Percentiles rank a stretch among this genome's conserved stretches.
Evolutionary conservation across 2,113 vertebrate species (phyloP).

Genomic region (Delphinapterus leucas): DNA sequence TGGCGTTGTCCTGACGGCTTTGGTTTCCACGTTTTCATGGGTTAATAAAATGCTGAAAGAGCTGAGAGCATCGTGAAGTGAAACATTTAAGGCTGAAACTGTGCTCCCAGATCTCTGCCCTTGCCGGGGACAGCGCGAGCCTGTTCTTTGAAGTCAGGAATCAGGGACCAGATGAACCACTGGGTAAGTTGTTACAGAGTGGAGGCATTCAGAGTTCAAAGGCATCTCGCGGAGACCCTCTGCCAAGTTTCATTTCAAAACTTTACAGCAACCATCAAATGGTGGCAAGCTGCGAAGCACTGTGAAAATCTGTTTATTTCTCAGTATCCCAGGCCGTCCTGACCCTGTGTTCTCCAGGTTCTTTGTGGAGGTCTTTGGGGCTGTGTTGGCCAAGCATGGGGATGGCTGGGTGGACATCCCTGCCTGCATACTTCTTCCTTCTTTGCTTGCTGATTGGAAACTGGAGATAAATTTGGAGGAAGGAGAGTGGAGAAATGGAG

Average conservation of each 20-base stretch:
- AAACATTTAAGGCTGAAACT: neutral
- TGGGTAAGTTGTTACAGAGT: neutral
- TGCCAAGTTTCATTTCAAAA: constrained; percentile 62
- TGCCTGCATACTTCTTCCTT: constrained; percentile 14
- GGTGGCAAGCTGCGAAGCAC: constrained; percentile 47
- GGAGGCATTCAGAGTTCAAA: constrained; percentile 34
- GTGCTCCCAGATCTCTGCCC: neutral
- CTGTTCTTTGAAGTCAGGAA: constrained; percentile 1
- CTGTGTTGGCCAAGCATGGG: constrained; percentile 39
- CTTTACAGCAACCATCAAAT: neutral
- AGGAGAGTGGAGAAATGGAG: neutral
- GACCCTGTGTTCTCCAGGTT: constrained; percentile 54
- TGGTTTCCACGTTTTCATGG: fast-evolving
- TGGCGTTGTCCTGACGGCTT: fast-evolving
- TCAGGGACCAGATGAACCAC: neutral
- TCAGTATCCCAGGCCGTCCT: constrained; percentile 12
- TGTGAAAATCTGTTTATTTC: constrained; percentile 43
- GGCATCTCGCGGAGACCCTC: neutral
- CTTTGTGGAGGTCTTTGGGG: constrained; percentile 62
- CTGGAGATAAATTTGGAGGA: constrained; percentile 26
- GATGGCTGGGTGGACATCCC: constrained; percentile 31
- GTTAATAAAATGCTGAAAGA: neutral
- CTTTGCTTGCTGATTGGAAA: constrained; percentile 40
- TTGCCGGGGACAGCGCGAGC: neutral
- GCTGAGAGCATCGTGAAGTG: neutral